Evolutionary conservation across 1,140 invertebrate species (phyloP).

Genomic region (Drosophila sp.): DNA sequence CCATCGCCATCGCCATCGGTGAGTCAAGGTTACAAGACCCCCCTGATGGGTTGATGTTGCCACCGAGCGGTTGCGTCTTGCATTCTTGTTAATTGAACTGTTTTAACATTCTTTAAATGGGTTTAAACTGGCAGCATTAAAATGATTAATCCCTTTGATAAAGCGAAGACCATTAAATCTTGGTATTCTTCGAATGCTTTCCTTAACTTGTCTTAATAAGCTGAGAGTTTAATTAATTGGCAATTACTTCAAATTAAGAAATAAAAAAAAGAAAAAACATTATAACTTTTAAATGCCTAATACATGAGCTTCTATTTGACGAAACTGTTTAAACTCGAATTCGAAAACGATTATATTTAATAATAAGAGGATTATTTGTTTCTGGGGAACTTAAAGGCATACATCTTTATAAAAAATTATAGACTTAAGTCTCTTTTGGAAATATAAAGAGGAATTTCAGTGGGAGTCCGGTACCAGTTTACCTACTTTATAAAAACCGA

Average conservation of each 20-base stretch:
- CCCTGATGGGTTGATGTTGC: not conserved
- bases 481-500: too few relatives aligned
- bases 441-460: too few relatives aligned
- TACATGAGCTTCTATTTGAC: too few relatives aligned
- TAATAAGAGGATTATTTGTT: too few relatives aligned
- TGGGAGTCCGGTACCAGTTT: too few relatives aligned
- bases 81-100: conserved; percentile 60
- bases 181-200: not conserved
- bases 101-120: conserved; percentile 38
- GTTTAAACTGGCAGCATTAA: conserved; percentile 48
- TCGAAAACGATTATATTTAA: too few relatives aligned
- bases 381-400: too few relatives aligned
- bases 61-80: conserved; percentile 20
- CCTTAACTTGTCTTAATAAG: not conserved
- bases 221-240: not conserved
- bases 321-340: too few relatives aligned
- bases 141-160: conserved; percentile 17
- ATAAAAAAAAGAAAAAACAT: not conserved
- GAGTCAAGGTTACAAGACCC: conserved; percentile 57
- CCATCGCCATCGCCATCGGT: conserved; percentile 23
- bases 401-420: too few relatives aligned
- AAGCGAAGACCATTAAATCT: not conserved
- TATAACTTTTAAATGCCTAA: not conserved
- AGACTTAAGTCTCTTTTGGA: too few relatives aligned
- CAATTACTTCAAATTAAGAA: not conserved